Base-by-base conservation (phyloP, 2,797 vertebrate species). In the Macroramphosus scolopax region DNA sequence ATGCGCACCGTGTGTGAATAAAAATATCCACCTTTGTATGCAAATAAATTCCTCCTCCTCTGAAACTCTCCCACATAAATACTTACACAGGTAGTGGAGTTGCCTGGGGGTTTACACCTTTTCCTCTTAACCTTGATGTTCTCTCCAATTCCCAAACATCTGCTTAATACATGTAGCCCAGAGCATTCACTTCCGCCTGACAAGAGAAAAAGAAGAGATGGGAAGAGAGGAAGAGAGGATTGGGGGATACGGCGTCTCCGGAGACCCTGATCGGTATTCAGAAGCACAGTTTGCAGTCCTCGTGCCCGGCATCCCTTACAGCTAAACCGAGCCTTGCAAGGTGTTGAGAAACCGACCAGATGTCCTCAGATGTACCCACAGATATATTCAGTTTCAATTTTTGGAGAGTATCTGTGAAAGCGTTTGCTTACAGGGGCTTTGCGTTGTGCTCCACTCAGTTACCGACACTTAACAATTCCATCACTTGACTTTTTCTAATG, bases 51-150 rank as follows among this genome's bases (percentile, higher is more conserved):
- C 22, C 34, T 50, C 12, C 52, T 54, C 66, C 35, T 42, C 14
- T 16, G 59, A 41, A 63, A 63, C 39, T 30, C 52, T 30, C n/a
- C 14, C 38, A 55, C 63, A 79, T 71, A 74, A 75, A 75, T 72
- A 68, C 56, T 68, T 66, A 59, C 56, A 52, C 67, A 70, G 66
- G 63, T 72, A 73, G 51, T 48, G 6, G 42, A 60, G 47, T 18
- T 43, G 77, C 83, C 80, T 29, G 64, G 45, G 78, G 73, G 72
- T 67, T 72, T 24, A 41, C 63, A 70, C 66, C 81, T 80, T 72
- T 74, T n/a, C 50, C 53, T 80, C 73, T 81, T 82, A 83, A 86
- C 81, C 84, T 84, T 68, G 61, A 82, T 78, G 72, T 77, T 82
- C 79, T 70, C 63, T 70, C 48, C 62, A 70, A 78, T 74, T 80